Conservation (phyloP, 1,140 invertebrate species). For the Rhopalosiphum maidis region DNA sequence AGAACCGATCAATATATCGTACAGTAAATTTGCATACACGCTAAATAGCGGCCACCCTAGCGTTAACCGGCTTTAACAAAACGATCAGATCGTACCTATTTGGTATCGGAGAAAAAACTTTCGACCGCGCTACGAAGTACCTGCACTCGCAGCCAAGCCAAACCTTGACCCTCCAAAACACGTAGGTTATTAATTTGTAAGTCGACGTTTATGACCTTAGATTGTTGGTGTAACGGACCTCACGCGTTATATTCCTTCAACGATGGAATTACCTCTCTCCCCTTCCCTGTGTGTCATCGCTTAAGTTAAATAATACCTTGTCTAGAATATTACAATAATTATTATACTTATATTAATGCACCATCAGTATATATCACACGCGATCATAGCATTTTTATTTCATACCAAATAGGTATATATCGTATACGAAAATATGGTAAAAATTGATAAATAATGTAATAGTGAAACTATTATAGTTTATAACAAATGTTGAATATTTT, state of each 20-base stretch:
- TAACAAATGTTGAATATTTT: neutral
- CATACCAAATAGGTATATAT: neutral
- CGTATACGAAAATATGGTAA: neutral
- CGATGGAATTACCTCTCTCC: neutral
- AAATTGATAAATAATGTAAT: neutral
- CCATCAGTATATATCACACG: neutral
- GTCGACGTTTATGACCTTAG: neutral
- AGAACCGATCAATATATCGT: neutral
- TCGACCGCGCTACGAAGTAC: too few relatives aligned
- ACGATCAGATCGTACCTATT: neutral
- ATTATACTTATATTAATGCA: neutral
- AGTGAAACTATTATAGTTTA: neutral
- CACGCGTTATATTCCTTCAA: neutral
- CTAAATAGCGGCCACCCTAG: neutral
- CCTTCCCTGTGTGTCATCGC: neutral
- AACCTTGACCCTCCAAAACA: neutral
- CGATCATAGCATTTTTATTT: neutral
- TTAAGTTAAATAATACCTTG: slow-evolving; percentile 2
- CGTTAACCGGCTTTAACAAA: neutral
- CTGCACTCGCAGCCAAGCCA: neutral
- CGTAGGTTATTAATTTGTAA: neutral
- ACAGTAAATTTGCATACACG: neutral
- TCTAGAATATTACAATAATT: neutral
- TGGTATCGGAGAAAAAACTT: neutral
- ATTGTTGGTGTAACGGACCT: neutral